Evolutionary conservation across 1,140 invertebrate genomes (phyloP).

Genomic region (Goniozus legneri): DNA sequence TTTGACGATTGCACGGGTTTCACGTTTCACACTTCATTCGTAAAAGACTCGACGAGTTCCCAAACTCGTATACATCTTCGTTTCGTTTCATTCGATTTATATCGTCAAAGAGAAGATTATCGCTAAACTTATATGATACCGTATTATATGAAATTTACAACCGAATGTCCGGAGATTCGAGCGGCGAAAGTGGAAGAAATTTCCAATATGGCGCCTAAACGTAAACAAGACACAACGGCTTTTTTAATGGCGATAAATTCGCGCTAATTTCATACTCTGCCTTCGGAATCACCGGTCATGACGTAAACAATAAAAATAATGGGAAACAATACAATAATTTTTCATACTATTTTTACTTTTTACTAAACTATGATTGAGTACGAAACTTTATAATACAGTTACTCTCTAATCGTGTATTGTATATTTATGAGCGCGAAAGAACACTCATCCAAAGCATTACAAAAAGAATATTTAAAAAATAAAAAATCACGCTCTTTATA

Average conservation of each 20-base stretch:
- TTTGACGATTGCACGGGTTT: too few species aligned
- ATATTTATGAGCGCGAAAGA: slow-evolving; percentile 8
- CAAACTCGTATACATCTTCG: too few species aligned
- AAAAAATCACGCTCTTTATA: slow-evolving; percentile 32
- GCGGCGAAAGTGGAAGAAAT: too few species aligned
- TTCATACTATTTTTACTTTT: slow-evolving; percentile 50
- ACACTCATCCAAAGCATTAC: slow-evolving; percentile 10
- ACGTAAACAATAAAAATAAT: slow-evolving; percentile 33
- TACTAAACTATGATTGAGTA: slow-evolving; percentile 42
- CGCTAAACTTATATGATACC: too few species aligned
- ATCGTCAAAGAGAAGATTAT: too few species aligned
- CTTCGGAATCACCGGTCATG: slow-evolving; percentile 16
- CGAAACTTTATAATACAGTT: slow-evolving; percentile 35
- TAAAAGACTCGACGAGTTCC: too few species aligned
- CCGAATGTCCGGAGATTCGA: too few species aligned
- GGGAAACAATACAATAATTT: slow-evolving; percentile 45
- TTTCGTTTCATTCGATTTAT: too few species aligned
- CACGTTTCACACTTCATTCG: too few species aligned
- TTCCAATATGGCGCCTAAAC: too few species aligned
- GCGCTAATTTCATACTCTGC: slow-evolving; percentile 12
- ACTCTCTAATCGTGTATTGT: slow-evolving; percentile 25
- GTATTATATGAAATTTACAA: too few species aligned
- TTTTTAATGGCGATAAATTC: neutral
- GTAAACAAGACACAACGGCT: too few species aligned
- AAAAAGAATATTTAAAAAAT: slow-evolving; percentile 3